phyloP scores from a whole-genome alignment of 2,888 invertebrate genomes.

The Drosophila austrosaltans region DNA sequence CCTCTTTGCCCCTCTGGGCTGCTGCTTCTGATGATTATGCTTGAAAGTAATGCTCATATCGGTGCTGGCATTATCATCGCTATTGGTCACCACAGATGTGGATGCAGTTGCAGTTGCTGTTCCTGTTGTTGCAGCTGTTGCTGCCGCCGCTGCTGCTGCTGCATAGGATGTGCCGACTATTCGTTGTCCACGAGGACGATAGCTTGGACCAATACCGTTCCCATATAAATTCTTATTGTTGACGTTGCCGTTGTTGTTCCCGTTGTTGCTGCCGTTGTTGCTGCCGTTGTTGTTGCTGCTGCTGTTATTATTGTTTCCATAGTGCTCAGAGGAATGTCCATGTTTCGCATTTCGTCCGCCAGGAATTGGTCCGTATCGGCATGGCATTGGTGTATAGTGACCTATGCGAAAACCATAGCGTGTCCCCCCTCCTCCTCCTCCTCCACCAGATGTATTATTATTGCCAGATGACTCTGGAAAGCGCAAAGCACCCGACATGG shows the following conservation, averaged over 20 bases:
- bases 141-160: not conserved
- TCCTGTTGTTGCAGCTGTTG: not conserved
- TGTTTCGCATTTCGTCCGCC: slow-evolving; percentile 23
- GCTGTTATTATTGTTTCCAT: too few species aligned
- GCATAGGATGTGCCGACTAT: too few species aligned
- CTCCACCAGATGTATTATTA: not conserved
- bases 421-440: not conserved
- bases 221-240: too few species aligned
- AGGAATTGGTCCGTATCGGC: slow-evolving; percentile 32
- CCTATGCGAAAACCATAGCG: slow-evolving; percentile 38
- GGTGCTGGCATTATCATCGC: slow-evolving; percentile 3
- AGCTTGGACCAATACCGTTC: too few species aligned
- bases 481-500: slow-evolving; percentile 7
- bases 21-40: too few species aligned
- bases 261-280: too few species aligned
- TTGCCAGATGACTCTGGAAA: not conserved
- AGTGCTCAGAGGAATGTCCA: not conserved
- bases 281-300: too few species aligned
- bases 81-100: not conserved
- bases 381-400: slow-evolving; percentile 27
- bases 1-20: too few species aligned
- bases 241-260: too few species aligned
- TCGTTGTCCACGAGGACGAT: too few species aligned
- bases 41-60: not conserved
- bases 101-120: not conserved